Conservation (phyloP, 2,113 vertebrate species). For the Plectropomus leopardus region DNA sequence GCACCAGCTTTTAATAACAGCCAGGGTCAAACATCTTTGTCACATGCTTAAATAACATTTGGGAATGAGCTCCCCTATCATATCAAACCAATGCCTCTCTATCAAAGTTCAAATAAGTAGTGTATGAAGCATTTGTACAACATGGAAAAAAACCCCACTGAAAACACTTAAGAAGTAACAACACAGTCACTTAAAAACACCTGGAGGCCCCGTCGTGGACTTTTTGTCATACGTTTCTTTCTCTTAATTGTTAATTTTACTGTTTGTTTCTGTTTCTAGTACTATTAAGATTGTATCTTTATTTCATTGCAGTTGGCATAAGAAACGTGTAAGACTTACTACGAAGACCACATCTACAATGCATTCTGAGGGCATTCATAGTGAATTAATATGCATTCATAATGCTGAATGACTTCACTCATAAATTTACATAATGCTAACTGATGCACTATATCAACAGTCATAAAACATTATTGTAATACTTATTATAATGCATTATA, state of each 20-base stretch:
- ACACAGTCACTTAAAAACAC: not conserved
- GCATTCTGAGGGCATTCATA: too few species aligned
- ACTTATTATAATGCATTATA: too few species aligned
- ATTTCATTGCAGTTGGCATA: not conserved
- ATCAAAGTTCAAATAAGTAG: conserved; percentile 3
- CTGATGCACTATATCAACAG: too few species aligned
- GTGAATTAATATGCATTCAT: too few species aligned
- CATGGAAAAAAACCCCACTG: not conserved
- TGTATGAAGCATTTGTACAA: not conserved
- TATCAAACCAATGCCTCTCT: not conserved
- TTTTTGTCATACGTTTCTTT: not conserved
- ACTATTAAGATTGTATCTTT: not conserved
- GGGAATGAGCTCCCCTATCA: not conserved
- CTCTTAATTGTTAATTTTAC: not conserved
- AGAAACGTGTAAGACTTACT: too few species aligned
- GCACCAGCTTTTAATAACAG: conserved; percentile 29
- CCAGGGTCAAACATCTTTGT: conserved; percentile 39
- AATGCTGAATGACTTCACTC: too few species aligned
- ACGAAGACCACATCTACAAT: too few species aligned
- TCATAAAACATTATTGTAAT: too few species aligned
- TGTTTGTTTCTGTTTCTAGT: not conserved
- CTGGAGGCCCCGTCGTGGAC: too few species aligned
- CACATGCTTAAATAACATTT: conserved; percentile 9
- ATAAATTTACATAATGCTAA: too few species aligned
- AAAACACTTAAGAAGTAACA: not conserved